These are phyloP conservation scores for Rhabdophis nuchalis DNA, from an alignment of 2,797 vertebrate genomes.

Conservation along the genomic window DNA sequence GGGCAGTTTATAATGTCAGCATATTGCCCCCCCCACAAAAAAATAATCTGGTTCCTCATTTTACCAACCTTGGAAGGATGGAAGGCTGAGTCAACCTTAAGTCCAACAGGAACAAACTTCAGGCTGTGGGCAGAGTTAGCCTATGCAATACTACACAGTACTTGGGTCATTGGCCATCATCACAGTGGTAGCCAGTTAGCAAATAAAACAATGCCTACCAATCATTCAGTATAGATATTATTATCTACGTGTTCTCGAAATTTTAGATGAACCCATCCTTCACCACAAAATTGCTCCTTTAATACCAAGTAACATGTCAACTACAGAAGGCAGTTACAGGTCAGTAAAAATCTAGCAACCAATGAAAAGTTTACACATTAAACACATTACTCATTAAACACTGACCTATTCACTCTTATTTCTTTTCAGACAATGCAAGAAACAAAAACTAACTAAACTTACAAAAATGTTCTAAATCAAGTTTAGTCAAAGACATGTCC, in stretches of 20 bases:
- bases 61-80: background rate
- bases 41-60: background rate
- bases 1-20: background rate
- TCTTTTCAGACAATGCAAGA: background rate
- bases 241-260: background rate
- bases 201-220: background rate
- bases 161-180: background rate
- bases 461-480: background rate
- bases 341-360: background rate
- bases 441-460: background rate
- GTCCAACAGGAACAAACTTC: background rate
- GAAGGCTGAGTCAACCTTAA: background rate
- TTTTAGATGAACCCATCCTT: background rate
- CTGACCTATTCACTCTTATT: background rate
- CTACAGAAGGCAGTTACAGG: background rate
- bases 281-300: background rate
- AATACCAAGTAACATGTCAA: background rate
- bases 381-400: background rate
- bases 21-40: background rate
- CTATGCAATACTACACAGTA: background rate
- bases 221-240: background rate
- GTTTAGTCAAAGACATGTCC: background rate
- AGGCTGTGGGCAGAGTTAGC: background rate
- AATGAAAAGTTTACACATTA: background rate
- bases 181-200: background rate